Evolutionary conservation across 2,888 invertebrate species (phyloP).

Genomic region (Pseudoips prasinana): DNA sequence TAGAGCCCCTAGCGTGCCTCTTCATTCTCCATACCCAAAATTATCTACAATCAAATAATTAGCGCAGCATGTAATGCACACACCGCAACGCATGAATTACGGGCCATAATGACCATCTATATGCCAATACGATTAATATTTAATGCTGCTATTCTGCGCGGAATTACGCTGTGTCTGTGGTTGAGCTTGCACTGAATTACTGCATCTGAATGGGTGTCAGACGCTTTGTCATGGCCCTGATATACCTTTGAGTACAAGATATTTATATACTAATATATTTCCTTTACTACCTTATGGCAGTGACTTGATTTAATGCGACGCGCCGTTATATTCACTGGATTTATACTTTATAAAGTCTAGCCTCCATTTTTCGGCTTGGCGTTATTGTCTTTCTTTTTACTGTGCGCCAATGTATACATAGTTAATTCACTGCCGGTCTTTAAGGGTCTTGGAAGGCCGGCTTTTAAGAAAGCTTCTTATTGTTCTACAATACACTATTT

Average conservation of each 20-base stretch:
- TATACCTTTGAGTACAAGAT: slow-evolving; percentile 22
- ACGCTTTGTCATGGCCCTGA: slow-evolving; percentile 48
- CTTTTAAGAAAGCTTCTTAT: too few relatives aligned
- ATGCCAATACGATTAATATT: slow-evolving; percentile 77
- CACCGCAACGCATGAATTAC: slow-evolving; percentile 58
- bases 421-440: too few relatives aligned
- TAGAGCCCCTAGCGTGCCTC: too few relatives aligned
- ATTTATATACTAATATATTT: background rate
- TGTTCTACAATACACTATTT: too few relatives aligned
- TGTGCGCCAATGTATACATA: too few relatives aligned
- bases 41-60: slow-evolving; percentile 57
- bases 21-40: slow-evolving; percentile 3
- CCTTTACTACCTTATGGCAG: background rate
- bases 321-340: too few relatives aligned
- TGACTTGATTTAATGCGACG: background rate
- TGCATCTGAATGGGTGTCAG: slow-evolving; percentile 60
- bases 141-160: slow-evolving; percentile 69
- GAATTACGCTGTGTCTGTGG: slow-evolving; percentile 70
- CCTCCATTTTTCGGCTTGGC: too few relatives aligned
- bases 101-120: slow-evolving; percentile 65
- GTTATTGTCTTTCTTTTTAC: too few relatives aligned
- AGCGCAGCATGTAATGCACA: slow-evolving; percentile 47
- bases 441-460: too few relatives aligned
- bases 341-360: too few relatives aligned
- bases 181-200: slow-evolving; percentile 70